A percentile compares a stretch with the other conserved stretches of the same genome.
Evolutionary conservation across 1,140 invertebrate genomes (phyloP).

Genomic region (Eumaeus atala): DNA sequence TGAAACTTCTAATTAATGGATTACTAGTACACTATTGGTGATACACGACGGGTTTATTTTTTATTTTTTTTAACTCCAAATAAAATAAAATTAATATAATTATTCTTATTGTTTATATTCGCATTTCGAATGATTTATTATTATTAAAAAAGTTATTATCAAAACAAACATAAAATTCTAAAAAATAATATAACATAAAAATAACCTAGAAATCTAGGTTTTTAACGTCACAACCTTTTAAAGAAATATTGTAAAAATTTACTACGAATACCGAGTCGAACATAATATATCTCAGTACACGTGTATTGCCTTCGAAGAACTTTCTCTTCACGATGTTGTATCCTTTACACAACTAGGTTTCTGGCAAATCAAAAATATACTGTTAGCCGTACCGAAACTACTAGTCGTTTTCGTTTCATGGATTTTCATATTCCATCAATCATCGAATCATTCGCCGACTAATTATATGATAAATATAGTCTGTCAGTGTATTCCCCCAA

Average conservation of each 20-base stretch:
- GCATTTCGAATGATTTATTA: neutral
- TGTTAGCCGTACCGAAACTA: neutral
- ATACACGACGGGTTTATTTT: neutral
- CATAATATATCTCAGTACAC: slow-evolving; percentile 1
- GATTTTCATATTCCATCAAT: neutral
- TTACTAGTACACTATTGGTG: neutral
- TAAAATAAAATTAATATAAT: neutral
- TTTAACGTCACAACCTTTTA: slow-evolving; percentile 6
- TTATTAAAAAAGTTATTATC: slow-evolving; percentile 9
- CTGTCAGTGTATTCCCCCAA: neutral
- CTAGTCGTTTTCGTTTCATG: neutral
- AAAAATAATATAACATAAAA: slow-evolving; percentile 11
- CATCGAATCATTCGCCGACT: neutral
- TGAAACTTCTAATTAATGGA: slow-evolving; percentile 23
- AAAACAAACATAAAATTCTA: slow-evolving; percentile 7
- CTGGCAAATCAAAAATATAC: slow-evolving; percentile 9
- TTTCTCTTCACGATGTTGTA: neutral
- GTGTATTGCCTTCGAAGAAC: neutral
- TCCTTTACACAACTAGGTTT: slow-evolving; percentile 4
- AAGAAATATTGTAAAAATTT: slow-evolving; percentile 4
- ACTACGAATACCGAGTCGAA: slow-evolving; percentile 1
- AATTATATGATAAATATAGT: neutral
- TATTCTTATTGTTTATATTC: slow-evolving; percentile 3
- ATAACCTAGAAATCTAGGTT: slow-evolving; percentile 2
- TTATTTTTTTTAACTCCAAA: neutral